phyloP scores from a whole-genome alignment of 2,888 invertebrate species.

The Gerosis bhagava region DNA sequence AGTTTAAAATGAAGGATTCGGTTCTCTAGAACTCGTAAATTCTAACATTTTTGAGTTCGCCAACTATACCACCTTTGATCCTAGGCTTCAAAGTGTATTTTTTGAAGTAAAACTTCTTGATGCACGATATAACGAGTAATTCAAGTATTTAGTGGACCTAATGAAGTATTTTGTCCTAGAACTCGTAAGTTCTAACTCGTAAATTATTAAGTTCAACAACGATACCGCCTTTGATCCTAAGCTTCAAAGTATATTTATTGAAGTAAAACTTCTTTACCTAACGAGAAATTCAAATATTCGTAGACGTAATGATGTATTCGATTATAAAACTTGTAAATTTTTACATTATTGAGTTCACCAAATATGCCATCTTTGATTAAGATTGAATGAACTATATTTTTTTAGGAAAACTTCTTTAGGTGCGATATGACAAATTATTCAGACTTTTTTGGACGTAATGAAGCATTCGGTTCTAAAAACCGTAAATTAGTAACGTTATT shows the following conservation, averaged over 20 bases:
- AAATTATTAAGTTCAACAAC: constrained; percentile 21
- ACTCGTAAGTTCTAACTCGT: constrained; percentile 1
- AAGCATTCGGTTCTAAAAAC: too few relatives aligned
- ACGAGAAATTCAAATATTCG: too few relatives aligned
- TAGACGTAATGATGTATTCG: constrained; percentile 37
- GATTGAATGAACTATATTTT: too few relatives aligned
- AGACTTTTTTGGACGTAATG: too few relatives aligned
- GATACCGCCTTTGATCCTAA: constrained; percentile 15
- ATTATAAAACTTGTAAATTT: background rate
- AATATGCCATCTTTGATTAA: constrained; percentile 18
- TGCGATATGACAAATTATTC: too few relatives aligned
- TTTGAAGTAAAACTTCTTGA: too few relatives aligned
- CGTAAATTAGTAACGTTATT: too few relatives aligned
- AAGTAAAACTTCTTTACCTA: too few relatives aligned
- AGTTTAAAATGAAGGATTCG: constrained; percentile 38
- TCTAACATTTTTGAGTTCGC: constrained; percentile 19
- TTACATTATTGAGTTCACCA: constrained; percentile 19
- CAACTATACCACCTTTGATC: constrained; percentile 19
- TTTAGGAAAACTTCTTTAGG: too few relatives aligned
- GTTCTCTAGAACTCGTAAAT: background rate
- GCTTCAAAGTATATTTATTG: too few relatives aligned
- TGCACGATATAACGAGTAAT: too few relatives aligned
- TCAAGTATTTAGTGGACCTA: too few relatives aligned
- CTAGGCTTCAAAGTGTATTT: background rate
- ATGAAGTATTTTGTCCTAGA: constrained; percentile 33